phyloP scores from a whole-genome alignment of 2,113 vertebrate genomes.

The Typhlomys cinereus region DNA sequence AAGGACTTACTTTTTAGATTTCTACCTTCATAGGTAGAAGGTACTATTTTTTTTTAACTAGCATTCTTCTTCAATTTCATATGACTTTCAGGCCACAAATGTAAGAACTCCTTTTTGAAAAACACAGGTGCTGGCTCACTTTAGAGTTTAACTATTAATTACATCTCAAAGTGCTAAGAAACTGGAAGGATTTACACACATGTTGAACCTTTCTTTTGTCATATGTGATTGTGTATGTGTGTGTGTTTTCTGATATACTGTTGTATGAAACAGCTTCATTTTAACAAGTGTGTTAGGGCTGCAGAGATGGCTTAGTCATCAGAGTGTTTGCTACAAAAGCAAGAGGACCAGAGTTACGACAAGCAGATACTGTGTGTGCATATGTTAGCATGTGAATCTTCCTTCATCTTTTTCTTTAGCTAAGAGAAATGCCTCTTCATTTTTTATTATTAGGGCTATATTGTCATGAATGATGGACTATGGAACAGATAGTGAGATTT shows the following conservation, averaged over 20 bases:
- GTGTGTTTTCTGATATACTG: background rate
- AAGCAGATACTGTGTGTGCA: background rate
- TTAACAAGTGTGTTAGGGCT: slow-evolving; percentile 23
- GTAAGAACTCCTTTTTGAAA: background rate
- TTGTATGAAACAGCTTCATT: slow-evolving; percentile 23
- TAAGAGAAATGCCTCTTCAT: background rate
- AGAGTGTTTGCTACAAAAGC: too few species aligned
- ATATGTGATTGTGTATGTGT: background rate
- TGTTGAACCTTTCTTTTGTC: background rate
- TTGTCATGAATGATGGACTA: slow-evolving; percentile 16
- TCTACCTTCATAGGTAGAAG: slow-evolving; percentile 46
- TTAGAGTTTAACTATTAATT: background rate
- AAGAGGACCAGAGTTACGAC: too few species aligned
- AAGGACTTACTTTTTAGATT: slow-evolving; percentile 70
- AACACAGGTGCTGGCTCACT: background rate
- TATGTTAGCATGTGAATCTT: background rate
- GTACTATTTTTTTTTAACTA: background rate
- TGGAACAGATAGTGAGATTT: background rate
- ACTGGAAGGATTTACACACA: background rate
- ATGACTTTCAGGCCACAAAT: background rate
- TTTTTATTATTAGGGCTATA: background rate
- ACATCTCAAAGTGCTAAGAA: background rate
- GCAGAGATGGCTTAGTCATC: too few species aligned
- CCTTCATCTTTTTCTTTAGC: background rate
- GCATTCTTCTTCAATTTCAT: background rate